Conservation (phyloP, 2,797 vertebrate species). For the Lycodopsis pacificus region DNA sequence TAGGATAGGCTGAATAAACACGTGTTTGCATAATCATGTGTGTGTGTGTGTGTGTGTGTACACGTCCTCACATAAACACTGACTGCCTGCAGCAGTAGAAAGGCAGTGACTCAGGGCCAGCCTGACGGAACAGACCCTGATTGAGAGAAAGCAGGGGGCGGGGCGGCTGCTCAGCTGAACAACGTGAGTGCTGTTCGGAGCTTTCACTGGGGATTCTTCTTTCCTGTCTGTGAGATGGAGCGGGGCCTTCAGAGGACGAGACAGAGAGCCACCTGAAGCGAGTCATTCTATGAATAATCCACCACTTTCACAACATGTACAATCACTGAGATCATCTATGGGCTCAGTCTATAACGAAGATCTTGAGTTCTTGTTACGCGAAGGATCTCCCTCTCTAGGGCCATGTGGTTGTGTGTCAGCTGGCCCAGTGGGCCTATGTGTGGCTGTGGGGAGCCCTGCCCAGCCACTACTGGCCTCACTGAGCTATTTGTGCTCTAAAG, state of each 20-base stretch:
- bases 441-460: constrained; percentile 24
- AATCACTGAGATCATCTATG: neutral
- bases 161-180: constrained; percentile 34
- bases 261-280: constrained; percentile 25
- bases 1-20: constrained; percentile 19
- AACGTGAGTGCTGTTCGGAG: constrained; percentile 53
- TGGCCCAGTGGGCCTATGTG: constrained; percentile 2
- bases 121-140: constrained; percentile 46
- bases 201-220: constrained; percentile 26
- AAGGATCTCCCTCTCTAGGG: constrained; percentile 23
- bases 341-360: neutral
- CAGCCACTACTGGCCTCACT: constrained; percentile 29
- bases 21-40: constrained; percentile 1
- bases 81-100: constrained; percentile 2
- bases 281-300: constrained; percentile 1
- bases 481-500: constrained; percentile 40
- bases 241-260: constrained; percentile 4
- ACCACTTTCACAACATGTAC: neutral
- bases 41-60: neutral
- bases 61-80: constrained; percentile 1
- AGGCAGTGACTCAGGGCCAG: constrained; percentile 2
- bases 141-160: constrained; percentile 47
- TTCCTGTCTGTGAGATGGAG: constrained; percentile 35
- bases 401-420: constrained; percentile 27
- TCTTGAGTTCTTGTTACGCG: constrained; percentile 4